phyloP scores from a whole-genome alignment of 2,113 vertebrate genomes.

The Gila orcuttii region DNA sequence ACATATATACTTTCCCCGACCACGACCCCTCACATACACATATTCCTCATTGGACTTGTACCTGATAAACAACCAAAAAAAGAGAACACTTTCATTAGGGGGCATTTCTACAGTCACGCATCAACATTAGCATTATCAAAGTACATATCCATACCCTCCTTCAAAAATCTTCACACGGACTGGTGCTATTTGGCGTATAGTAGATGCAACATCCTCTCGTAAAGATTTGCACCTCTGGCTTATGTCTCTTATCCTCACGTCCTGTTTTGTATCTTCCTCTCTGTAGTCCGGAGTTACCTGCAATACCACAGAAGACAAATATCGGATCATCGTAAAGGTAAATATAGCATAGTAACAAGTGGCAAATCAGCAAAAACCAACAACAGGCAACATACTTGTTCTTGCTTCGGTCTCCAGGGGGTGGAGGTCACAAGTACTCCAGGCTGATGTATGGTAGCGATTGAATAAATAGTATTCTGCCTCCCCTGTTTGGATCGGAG shows the following conservation, averaged over 20 bases:
- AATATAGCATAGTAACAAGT: background rate
- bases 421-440: constrained; percentile 91
- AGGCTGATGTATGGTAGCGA: constrained; percentile 89
- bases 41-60: constrained; percentile 99
- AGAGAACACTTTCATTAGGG: background rate
- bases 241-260: constrained; percentile 88
- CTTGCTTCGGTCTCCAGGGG: constrained; percentile 86
- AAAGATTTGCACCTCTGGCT: constrained; percentile 88
- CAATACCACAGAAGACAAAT: constrained; percentile 66
- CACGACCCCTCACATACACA: constrained; percentile 95
- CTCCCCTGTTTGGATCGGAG: constrained; percentile 90
- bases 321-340: background rate
- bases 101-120: background rate
- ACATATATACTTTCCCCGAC: constrained; percentile 97
- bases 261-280: constrained; percentile 87
- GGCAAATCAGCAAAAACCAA: background rate
- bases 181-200: constrained; percentile 86
- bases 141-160: constrained; percentile 86
- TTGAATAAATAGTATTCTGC: constrained; percentile 86
- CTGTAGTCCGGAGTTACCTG: constrained; percentile 92
- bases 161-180: constrained; percentile 98
- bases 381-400: constrained; percentile 79
- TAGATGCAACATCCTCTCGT: constrained; percentile 87
- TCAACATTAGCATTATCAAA: constrained; percentile 5
- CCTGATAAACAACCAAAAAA: constrained; percentile 68